phyloP scores from a whole-genome alignment of 2,113 vertebrate genomes.

The Cynocephalus volans region DNA sequence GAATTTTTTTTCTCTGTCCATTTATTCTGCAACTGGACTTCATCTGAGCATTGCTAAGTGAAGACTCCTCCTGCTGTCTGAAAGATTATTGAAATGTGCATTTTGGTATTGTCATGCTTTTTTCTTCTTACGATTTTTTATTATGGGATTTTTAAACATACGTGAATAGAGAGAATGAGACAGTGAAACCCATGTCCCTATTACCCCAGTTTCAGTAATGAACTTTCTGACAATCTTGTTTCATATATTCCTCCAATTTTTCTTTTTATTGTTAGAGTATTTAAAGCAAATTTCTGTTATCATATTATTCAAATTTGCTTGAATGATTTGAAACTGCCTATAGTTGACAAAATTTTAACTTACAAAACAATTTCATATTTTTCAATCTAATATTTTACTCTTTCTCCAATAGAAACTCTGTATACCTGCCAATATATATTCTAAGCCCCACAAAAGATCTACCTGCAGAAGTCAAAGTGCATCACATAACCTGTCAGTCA shows the following conservation, averaged over 20 bases:
- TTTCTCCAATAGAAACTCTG: not conserved
- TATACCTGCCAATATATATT: not conserved
- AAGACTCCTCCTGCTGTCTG: not conserved
- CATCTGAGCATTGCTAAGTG: not conserved
- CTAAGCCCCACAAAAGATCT: not conserved
- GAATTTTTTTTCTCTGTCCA: not conserved
- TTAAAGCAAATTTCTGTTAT: constrained; percentile 16
- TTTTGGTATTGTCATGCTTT: not conserved
- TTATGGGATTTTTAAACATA: not conserved
- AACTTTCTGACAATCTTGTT: constrained; percentile 32
- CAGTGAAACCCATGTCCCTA: not conserved
- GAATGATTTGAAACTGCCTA: not conserved
- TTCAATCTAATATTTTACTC: not conserved
- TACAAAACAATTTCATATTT: not conserved
- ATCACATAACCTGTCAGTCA: not conserved
- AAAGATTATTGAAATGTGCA: not conserved
- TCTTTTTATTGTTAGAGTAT: not conserved
- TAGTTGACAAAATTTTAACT: constrained; percentile 31
- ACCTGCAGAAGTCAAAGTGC: not conserved
- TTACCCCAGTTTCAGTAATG: not conserved
- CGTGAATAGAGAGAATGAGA: not conserved
- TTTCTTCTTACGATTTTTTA: not conserved
- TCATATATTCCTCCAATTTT: not conserved
- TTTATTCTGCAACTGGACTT: not conserved
- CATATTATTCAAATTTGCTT: not conserved